Base-by-base conservation (phyloP, 2,888 invertebrate genomes). In the Brachyptera putata region DNA sequence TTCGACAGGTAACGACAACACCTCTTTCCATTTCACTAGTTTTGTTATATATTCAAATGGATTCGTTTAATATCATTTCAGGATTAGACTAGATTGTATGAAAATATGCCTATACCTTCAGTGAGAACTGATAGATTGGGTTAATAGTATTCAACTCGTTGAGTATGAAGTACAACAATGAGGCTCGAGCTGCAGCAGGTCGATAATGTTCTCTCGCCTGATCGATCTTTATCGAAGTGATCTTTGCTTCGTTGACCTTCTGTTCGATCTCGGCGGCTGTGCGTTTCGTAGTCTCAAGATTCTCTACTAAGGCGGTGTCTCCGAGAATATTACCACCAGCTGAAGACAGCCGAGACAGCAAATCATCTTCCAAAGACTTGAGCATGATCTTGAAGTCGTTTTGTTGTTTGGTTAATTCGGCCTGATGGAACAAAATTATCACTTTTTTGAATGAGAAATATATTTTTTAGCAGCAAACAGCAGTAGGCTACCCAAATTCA, bases 311-410 rank as follows among this genome's bases (percentile, higher is more conserved):
- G 9, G 92, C 94, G 0, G 95, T 94, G 73, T 97, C 96, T 13
- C 93, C 95, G 39, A 97, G 78, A 70, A 97, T 89, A 77, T 97
- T 94, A 64, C 89, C 93, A 57, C 92, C 93, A 3, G 95, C 95
- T 50, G 80, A 77, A 7, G 81, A 80, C 57, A 81, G 73, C 67
- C 84, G 82, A 1, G 93, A 93, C 0, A 97, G 78, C 13, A 97
- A 79, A 73, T 95, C 94, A 74, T 97, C 96, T 79, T 97, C 97
- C 55, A 97, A 79, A 58, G 86, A 82, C 71, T 96, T 97, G 39
- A 97, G 76, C 72, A 92, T 91, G 65, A 97, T 96, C 76, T 96
- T 97, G 71, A 96, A 97, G 74, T 96, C 89, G 74, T 97, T 97
- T 75, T 97, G 96, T 73, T 96, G 96, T 69, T 91, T 91, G 0